Evolutionary conservation across 1,140 invertebrate genomes (phyloP).

Genomic region (Capitella teleta): DNA sequence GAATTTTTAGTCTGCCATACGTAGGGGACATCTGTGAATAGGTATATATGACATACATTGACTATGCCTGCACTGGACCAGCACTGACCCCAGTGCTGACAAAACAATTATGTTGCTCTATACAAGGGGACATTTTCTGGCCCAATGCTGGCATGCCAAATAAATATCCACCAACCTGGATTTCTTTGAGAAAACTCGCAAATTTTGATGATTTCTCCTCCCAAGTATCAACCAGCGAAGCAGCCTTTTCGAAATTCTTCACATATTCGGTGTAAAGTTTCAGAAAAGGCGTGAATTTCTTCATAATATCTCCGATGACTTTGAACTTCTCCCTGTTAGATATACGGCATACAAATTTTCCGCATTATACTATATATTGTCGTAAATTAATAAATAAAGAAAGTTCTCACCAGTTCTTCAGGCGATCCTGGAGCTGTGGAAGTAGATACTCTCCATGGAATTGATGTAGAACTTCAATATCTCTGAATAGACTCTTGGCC

Average conservation of each 20-base stretch:
- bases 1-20: slow-evolving; percentile 49
- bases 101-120: neutral
- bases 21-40: slow-evolving; percentile 45
- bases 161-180: slow-evolving; percentile 44
- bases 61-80: neutral
- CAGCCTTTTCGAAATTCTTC: slow-evolving; percentile 53
- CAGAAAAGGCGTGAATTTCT: slow-evolving; percentile 53
- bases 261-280: slow-evolving; percentile 58
- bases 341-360: neutral
- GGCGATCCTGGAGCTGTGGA: slow-evolving; percentile 45
- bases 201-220: slow-evolving; percentile 47
- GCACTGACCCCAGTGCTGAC: neutral
- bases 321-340: neutral
- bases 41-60: neutral
- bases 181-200: slow-evolving; percentile 47
- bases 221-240: slow-evolving; percentile 47
- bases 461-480: slow-evolving; percentile 48
- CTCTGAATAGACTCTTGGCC: slow-evolving; percentile 48
- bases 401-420: slow-evolving; percentile 48
- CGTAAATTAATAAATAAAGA: too few species aligned
- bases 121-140: neutral
- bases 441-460: slow-evolving; percentile 50
- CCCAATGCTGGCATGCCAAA: neutral
- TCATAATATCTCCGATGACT: slow-evolving; percentile 51
- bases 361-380: too few species aligned